Percentiles rank a stretch among this genome's conserved stretches.
These are phyloP conservation scores for Paedocypris sp. DNA, from an alignment of 2,113 vertebrate species.

Conservation along the genomic window DNA sequence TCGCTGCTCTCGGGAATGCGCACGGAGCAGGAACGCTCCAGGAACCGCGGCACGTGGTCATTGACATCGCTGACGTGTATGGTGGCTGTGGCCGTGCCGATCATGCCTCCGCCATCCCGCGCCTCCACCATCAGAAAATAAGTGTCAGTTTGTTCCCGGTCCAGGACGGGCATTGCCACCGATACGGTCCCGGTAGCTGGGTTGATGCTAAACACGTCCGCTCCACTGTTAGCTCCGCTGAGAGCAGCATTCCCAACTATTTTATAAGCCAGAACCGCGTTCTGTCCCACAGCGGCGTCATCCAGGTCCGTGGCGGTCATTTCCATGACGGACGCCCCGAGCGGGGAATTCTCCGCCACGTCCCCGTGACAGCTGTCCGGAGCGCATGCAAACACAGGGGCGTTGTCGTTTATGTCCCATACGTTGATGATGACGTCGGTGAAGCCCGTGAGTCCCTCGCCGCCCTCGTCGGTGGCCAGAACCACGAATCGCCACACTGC, in stretches of 20 bases:
- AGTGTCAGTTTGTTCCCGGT: slow-evolving; percentile 67
- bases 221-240: slow-evolving; percentile 10
- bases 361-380: slow-evolving; percentile 66
- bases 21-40: slow-evolving; percentile 56
- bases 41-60: slow-evolving; percentile 71
- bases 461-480: slow-evolving; percentile 76
- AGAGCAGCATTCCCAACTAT: slow-evolving; percentile 60
- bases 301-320: slow-evolving; percentile 76
- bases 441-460: slow-evolving; percentile 83
- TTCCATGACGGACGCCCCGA: slow-evolving; percentile 71
- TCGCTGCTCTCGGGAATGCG: slow-evolving; percentile 65
- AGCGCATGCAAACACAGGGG: slow-evolving; percentile 66
- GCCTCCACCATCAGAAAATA: slow-evolving; percentile 74
- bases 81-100: slow-evolving; percentile 72
- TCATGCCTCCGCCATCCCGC: slow-evolving; percentile 74
- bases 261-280: slow-evolving; percentile 71
- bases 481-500: slow-evolving; percentile 80
- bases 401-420: slow-evolving; percentile 81
- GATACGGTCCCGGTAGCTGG: slow-evolving; percentile 65
- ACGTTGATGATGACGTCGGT: slow-evolving; percentile 82
- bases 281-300: slow-evolving; percentile 72
- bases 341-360: slow-evolving; percentile 68
- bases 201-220: slow-evolving; percentile 65
- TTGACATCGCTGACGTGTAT: slow-evolving; percentile 69
- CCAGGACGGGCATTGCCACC: slow-evolving; percentile 58